phyloP scores from a whole-genome alignment of 2,797 vertebrate species.

The Eulemur mongoz region DNA sequence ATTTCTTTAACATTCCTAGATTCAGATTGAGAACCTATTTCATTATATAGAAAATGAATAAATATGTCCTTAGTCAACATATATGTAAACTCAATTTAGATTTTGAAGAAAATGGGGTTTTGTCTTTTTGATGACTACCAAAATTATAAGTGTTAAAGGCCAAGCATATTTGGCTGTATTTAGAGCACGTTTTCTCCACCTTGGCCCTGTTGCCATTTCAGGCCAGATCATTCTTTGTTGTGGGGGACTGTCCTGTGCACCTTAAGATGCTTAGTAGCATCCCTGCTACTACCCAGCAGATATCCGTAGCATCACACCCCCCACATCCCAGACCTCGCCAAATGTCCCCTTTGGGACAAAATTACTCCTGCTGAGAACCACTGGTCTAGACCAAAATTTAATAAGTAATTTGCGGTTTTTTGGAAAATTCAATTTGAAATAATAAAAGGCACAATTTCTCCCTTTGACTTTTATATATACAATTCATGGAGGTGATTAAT shows the following conservation, averaged over 20 bases:
- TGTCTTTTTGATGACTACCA: accelerated
- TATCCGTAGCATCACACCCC: background rate
- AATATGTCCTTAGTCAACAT: background rate
- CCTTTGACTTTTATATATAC: slow-evolving; percentile 47
- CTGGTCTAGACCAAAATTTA: slow-evolving; percentile 62
- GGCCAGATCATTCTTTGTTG: background rate
- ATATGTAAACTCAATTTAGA: background rate
- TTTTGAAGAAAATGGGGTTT: background rate
- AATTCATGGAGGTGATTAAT: slow-evolving; percentile 48
- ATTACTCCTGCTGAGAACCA: slow-evolving; percentile 9
- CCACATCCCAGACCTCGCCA: background rate
- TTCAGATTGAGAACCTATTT: slow-evolving; percentile 27
- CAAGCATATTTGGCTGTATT: slow-evolving; percentile 8
- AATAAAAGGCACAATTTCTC: slow-evolving; percentile 36
- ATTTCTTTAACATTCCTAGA: background rate
- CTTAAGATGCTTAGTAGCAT: background rate
- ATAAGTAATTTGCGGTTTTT: slow-evolving; percentile 58
- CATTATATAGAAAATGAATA: slow-evolving; percentile 13
- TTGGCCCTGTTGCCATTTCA: background rate
- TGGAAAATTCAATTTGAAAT: slow-evolving; percentile 55
- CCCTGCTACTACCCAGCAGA: background rate
- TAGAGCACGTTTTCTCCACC: background rate
- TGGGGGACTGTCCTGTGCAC: background rate
- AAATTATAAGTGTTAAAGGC: background rate
- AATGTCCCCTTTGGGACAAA: slow-evolving; percentile 20